Conservation (phyloP, 2,797 vertebrate genomes). For the Australoheros facetus region DNA sequence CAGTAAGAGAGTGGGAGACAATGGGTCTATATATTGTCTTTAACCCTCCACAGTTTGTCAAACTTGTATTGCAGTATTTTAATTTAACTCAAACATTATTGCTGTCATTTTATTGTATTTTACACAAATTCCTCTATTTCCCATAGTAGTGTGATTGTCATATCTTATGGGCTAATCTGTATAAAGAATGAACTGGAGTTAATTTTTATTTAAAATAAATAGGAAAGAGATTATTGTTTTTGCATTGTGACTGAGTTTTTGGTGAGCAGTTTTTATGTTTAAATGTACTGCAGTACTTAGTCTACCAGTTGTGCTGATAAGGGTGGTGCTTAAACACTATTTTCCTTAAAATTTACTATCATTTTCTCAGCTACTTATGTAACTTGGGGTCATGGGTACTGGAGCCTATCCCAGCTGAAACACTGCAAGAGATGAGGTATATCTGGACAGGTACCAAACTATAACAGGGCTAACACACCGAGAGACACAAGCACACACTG, state of each 20-base stretch:
- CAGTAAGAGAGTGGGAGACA: not conserved
- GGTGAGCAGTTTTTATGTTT: not conserved
- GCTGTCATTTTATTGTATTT: not conserved
- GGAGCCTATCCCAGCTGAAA: not conserved
- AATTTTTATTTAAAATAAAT: not conserved
- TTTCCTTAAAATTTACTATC: too few species aligned
- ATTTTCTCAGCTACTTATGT: not conserved
- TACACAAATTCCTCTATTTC: not conserved
- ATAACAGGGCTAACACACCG: not conserved
- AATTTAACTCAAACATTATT: not conserved
- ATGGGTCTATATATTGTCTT: not conserved
- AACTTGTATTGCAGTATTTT: not conserved
- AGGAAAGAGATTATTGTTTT: not conserved
- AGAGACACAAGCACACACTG: not conserved
- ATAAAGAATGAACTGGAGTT: not conserved
- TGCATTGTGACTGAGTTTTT: not conserved
- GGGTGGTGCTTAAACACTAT: not conserved
- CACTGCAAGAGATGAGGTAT: not conserved
- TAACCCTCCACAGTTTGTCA: not conserved
- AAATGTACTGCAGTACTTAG: not conserved
- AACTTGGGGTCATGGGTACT: not conserved
- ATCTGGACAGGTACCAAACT: not conserved
- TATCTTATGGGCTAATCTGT: not conserved
- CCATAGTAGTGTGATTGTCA: not conserved
- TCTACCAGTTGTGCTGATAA: not conserved